Evolutionary conservation across 92 coral and sea anemone species (phyloP), one percentile per base, ranked within the genome.

Genomic region (Umimayanthus kanabou): DNA sequence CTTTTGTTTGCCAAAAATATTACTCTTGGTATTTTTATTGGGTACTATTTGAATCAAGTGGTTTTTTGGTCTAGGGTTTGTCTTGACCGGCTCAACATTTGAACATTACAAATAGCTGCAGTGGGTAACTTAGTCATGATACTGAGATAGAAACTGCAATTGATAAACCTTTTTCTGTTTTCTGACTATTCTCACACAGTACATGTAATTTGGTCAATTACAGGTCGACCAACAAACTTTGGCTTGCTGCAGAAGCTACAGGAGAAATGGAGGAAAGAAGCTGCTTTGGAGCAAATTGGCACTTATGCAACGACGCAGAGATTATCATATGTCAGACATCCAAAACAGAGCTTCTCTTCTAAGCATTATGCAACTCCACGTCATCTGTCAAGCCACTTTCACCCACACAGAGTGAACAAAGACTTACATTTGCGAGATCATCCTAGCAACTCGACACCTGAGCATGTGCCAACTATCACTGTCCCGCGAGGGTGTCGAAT

Each of bases 141-240:
- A 61, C 7, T 2, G 23, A 20, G 20, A 16, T 61, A 61, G 18
- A 9, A 53, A 53, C 23, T 67, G 1, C 30, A 28, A 29, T 10
- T 71, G 20, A 28, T 11, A 9, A 71, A 71, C 76, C 3, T 26
- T 71, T 71, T 6, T 58, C 13, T 14, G 5, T 14, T 71, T 64
- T 49, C 29, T 14, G 22, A 82, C 20, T 9, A 4, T 10, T 7
- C 33, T 37, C 30, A 84, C 9, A n/a, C 50, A 76, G 37, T 33
- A 33, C 37, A 82, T 67, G 2, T 25, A 43, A 58, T 29, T 42
- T 39, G 5, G 28, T 50, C 78, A 1, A 39, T 42, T 82, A 18
- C 69, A 97, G 99, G 99, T 76, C 77, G 92, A 74, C 99, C 99
- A 73, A 97, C 99, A 79, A 97, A 97, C 88, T 97, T 84, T 92